Conservation (phyloP, 1,140 invertebrate genomes). For the Oryctes rhinoceros region DNA sequence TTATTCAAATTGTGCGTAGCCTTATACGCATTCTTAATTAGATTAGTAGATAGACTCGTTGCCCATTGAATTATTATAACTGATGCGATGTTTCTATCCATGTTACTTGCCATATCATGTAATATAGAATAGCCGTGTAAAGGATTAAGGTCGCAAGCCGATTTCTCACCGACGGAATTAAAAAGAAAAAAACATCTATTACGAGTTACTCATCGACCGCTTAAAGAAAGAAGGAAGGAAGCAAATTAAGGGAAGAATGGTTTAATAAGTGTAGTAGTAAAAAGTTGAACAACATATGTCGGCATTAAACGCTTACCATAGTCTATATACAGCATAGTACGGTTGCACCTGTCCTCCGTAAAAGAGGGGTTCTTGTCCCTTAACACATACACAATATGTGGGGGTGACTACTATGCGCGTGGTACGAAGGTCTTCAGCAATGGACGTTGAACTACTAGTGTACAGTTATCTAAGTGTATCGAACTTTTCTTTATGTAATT, state of each 20-base stretch:
- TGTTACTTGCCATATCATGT: no score
- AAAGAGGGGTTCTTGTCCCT: slow-evolving; percentile 34
- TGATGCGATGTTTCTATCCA: no score
- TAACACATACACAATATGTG: slow-evolving; percentile 13
- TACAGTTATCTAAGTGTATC: slow-evolving; percentile 37
- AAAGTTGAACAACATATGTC: slow-evolving; percentile 25
- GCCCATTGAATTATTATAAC: no score
- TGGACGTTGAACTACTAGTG: slow-evolving; percentile 32
- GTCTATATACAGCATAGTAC: background rate
- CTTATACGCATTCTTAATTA: no score
- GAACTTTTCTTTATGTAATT: slow-evolving; percentile 36
- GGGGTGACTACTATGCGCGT: slow-evolving; percentile 30
- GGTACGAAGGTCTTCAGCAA: background rate
- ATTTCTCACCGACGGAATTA: background rate
- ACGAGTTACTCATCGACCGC: background rate
- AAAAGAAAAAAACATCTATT: slow-evolving; percentile 1
- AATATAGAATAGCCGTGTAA: no score
- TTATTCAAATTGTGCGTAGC: no score
- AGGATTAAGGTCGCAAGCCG: background rate
- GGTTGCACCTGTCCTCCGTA: slow-evolving; percentile 17
- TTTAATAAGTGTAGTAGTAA: slow-evolving; percentile 23
- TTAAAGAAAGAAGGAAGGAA: slow-evolving; percentile 10
- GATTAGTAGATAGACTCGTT: no score
- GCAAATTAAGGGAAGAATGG: background rate
- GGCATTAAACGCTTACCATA: background rate